phyloP scores from a whole-genome alignment of 2,113 vertebrate genomes.

The Tautogolabrus adspersus region DNA sequence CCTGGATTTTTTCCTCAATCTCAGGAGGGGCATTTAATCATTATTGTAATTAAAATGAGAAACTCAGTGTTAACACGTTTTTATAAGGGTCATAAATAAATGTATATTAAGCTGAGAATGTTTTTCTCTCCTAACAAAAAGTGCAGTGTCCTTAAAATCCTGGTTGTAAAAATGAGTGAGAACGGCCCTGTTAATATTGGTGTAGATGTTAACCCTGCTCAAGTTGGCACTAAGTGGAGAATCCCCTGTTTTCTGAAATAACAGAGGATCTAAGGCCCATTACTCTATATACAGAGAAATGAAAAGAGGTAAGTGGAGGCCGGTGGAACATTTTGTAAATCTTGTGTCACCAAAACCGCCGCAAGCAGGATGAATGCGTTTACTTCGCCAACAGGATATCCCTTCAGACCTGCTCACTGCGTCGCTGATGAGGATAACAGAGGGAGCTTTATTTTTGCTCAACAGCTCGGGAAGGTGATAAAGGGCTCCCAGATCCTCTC shows the following conservation, averaged over 20 bases:
- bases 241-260: conserved; percentile 81
- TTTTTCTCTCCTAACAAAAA: conserved; percentile 34
- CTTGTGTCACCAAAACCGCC: conserved; percentile 82
- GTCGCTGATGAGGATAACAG: conserved; percentile 98
- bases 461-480: conserved; percentile 92
- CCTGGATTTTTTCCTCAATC: not conserved
- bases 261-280: conserved; percentile 83
- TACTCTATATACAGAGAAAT: conserved; percentile 79
- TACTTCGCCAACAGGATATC: conserved; percentile 96
- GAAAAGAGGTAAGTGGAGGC: conserved; percentile 78
- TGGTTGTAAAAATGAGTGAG: conserved; percentile 57
- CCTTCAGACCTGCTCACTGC: conserved; percentile 92
- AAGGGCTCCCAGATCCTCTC: conserved; percentile 89
- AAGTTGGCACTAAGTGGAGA: conserved; percentile 70
- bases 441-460: conserved; percentile 91
- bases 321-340: conserved; percentile 85
- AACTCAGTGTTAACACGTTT: conserved; percentile 30
- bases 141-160: conserved; percentile 35
- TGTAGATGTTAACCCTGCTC: conserved; percentile 36
- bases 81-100: conserved; percentile 45
- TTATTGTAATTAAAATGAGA: conserved; percentile 8
- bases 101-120: conserved; percentile 37
- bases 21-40: not conserved
- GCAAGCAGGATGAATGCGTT: conserved; percentile 94
- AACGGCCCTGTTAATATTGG: conserved; percentile 47